These are phyloP conservation scores for Metopia argyrocephala DNA, from an alignment of 2,888 invertebrate species.

Conservation along the genomic window DNA sequence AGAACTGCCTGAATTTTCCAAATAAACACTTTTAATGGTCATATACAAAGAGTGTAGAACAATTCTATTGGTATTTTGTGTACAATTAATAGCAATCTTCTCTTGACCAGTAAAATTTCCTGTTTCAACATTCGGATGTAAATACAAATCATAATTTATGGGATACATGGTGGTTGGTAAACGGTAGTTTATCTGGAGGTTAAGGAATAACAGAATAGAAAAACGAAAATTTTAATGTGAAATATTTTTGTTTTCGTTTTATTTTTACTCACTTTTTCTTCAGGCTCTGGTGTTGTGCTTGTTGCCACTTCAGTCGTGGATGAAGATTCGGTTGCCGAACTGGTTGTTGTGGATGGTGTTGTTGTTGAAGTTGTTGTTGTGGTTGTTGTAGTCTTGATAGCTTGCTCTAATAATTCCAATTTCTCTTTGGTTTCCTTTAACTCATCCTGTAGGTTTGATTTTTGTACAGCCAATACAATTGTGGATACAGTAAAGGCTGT, in stretches of 20 bases:
- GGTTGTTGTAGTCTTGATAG: slow-evolving; percentile 64
- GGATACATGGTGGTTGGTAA: slow-evolving; percentile 83
- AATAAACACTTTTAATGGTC: slow-evolving; percentile 72
- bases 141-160: slow-evolving; percentile 83
- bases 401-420: slow-evolving; percentile 70
- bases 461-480: slow-evolving; percentile 80
- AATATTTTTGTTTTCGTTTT: not conserved
- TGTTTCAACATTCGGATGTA: slow-evolving; percentile 83
- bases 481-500: slow-evolving; percentile 80
- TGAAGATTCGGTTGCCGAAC: slow-evolving; percentile 18
- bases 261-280: slow-evolving; percentile 48
- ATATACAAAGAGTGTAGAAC: slow-evolving; percentile 83
- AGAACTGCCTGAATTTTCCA: slow-evolving; percentile 58
- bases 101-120: slow-evolving; percentile 81
- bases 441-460: slow-evolving; percentile 71
- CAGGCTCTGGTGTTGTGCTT: slow-evolving; percentile 29
- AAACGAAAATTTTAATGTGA: not conserved
- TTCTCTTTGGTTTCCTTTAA: slow-evolving; percentile 70
- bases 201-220: not conserved
- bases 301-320: not conserved
- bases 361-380: slow-evolving; percentile 60
- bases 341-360: slow-evolving; percentile 35
- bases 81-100: slow-evolving; percentile 79
- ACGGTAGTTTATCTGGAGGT: slow-evolving; percentile 74
- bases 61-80: slow-evolving; percentile 79